Conservation (phyloP, 2,113 vertebrate species). For the Pedionomus torquatus region DNA sequence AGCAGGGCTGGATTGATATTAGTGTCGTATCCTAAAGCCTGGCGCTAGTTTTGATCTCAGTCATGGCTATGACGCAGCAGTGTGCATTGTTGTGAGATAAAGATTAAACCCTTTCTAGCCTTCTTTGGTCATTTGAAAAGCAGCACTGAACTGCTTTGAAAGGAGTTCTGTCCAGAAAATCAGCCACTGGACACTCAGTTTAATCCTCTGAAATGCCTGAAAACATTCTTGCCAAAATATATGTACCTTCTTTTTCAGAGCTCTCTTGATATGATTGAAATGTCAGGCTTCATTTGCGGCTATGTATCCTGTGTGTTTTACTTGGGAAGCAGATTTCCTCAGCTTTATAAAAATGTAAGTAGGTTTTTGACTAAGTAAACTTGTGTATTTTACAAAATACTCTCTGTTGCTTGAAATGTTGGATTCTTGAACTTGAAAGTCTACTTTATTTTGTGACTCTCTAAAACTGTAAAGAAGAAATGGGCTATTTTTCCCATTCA, state of each 20-base stretch:
- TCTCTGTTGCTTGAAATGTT: not conserved
- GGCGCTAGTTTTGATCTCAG: not conserved
- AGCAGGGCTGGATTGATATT: not conserved
- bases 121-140: not conserved
- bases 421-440: not conserved
- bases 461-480: not conserved
- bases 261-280: constrained; percentile 59
- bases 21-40: not conserved
- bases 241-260: constrained; percentile 40
- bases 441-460: not conserved
- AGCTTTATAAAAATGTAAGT: constrained; percentile 80
- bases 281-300: constrained; percentile 79
- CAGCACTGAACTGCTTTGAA: not conserved
- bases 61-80: not conserved
- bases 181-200: not conserved
- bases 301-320: constrained; percentile 76
- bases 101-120: not conserved
- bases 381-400: not conserved
- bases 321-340: constrained; percentile 77
- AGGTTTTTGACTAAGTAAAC: not conserved
- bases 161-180: not conserved
- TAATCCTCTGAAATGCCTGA: not conserved
- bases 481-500: not conserved
- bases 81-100: not conserved
- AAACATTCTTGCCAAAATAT: not conserved